phyloP scores from a whole-genome alignment of 2,888 invertebrate species.

The Entomobrya multifasciata region DNA sequence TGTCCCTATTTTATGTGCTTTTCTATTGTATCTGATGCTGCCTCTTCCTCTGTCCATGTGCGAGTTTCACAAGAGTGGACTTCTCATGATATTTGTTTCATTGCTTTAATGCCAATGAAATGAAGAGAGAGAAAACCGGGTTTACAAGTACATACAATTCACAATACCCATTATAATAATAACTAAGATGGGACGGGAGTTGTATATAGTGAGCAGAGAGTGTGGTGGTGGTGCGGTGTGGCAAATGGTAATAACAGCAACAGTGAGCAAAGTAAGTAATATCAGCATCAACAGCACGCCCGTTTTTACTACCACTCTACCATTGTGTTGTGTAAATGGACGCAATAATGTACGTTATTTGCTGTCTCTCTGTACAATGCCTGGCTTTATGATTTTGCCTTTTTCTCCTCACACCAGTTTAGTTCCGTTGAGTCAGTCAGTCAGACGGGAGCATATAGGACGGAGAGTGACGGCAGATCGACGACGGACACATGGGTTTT shows the following conservation, averaged over 20 bases:
- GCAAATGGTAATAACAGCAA: conserved; percentile 28
- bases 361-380: conserved; percentile 1
- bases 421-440: conserved; percentile 54
- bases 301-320: conserved; percentile 13
- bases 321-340: not conserved
- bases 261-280: conserved; percentile 27
- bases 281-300: conserved; percentile 55
- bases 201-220: no score
- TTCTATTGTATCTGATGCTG: conserved; percentile 54
- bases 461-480: conserved; percentile 35
- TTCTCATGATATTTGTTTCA: conserved; percentile 62
- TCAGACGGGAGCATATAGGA: conserved; percentile 41
- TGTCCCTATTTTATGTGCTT: not conserved
- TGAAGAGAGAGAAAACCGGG: conserved; percentile 35
- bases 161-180: not conserved
- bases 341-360: conserved; percentile 51
- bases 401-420: conserved; percentile 30
- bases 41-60: conserved; percentile 41
- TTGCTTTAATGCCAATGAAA: conserved; percentile 40
- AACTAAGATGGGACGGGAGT: not conserved
- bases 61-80: conserved; percentile 49
- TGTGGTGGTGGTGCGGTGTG: not conserved
- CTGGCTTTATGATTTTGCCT: conserved; percentile 21
- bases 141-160: conserved; percentile 47
- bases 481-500: conserved; percentile 61